A percentile compares a stretch with the other conserved stretches of the same genome.
phyloP scores from a whole-genome alignment of 2,888 invertebrate species.

The Acanthococcus lagerstroemiae region DNA sequence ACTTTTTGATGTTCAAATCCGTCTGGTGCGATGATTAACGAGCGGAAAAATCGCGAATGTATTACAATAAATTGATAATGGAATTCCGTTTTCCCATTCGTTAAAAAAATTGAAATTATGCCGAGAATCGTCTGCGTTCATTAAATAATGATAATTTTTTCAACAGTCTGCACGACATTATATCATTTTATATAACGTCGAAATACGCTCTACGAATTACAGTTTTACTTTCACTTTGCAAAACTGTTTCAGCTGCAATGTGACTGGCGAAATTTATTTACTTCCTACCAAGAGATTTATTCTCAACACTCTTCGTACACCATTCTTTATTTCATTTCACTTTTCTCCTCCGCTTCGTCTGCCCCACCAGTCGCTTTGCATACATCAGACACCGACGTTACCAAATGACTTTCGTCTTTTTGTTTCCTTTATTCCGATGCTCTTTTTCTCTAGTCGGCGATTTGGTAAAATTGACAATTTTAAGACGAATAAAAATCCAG shows the following conservation, averaged over 20 bases:
- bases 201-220: conserved; percentile 2
- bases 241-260: conserved; percentile 4
- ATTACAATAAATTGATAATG: no score
- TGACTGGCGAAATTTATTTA: conserved; percentile 10
- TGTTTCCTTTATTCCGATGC: not conserved
- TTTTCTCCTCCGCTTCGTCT: not conserved
- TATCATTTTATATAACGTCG: conserved; percentile 8
- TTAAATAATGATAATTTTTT: no score
- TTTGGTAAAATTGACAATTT: no score
- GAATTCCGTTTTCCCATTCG: no score
- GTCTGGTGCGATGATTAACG: no score
- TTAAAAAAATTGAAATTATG: no score
- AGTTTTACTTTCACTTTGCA: conserved; percentile 7
- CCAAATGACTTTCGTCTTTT: not conserved
- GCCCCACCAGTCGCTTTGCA: no score
- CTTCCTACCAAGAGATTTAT: conserved; percentile 7
- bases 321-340: conserved; percentile 2
- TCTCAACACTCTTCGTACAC: conserved; percentile 3
- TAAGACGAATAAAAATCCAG: no score
- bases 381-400: not conserved
- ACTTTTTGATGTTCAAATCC: no score
- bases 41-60: no score
- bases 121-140: no score
- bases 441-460: no score
- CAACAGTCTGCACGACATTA: not conserved